Percentiles rank a stretch among this genome's conserved stretches.
These are phyloP conservation scores for Caradrina clavipalpis DNA, from an alignment of 2,888 invertebrate species.

Conservation along the genomic window DNA sequence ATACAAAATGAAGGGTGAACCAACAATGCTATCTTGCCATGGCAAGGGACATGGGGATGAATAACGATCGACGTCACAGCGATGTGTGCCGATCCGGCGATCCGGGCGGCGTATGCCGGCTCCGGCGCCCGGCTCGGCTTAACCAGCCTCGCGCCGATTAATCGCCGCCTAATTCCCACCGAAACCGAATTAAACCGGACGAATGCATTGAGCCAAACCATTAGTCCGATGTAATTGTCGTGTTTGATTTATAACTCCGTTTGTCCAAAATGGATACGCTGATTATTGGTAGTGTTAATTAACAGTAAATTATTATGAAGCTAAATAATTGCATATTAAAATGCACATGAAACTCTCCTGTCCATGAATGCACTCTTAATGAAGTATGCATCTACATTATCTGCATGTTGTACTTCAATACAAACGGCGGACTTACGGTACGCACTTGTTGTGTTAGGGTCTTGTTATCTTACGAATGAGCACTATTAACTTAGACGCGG, in stretches of 20 bases:
- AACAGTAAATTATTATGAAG: slow-evolving; percentile 27
- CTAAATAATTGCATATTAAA: slow-evolving; percentile 37
- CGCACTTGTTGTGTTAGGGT: slow-evolving; percentile 39
- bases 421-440: slow-evolving; percentile 33
- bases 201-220: slow-evolving; percentile 89
- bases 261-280: slow-evolving; percentile 48
- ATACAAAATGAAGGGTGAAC: slow-evolving; percentile 74
- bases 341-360: slow-evolving; percentile 24
- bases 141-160: slow-evolving; percentile 87
- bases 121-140: slow-evolving; percentile 78
- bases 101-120: slow-evolving; percentile 71
- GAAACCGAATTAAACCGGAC: slow-evolving; percentile 90
- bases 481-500: slow-evolving; percentile 58
- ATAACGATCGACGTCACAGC: slow-evolving; percentile 89
- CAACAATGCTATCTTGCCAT: slow-evolving; percentile 82
- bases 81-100: slow-evolving; percentile 88
- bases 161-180: slow-evolving; percentile 89
- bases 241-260: slow-evolving; percentile 75
- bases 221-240: slow-evolving; percentile 87
- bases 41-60: slow-evolving; percentile 85
- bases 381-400: not conserved
- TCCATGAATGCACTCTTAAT: slow-evolving; percentile 21
- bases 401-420: slow-evolving; percentile 9
- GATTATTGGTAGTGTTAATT: slow-evolving; percentile 41
- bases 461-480: slow-evolving; percentile 55